Conservation (phyloP, 1,140 invertebrate species). For the Pseudomyrmex flavicornis region DNA sequence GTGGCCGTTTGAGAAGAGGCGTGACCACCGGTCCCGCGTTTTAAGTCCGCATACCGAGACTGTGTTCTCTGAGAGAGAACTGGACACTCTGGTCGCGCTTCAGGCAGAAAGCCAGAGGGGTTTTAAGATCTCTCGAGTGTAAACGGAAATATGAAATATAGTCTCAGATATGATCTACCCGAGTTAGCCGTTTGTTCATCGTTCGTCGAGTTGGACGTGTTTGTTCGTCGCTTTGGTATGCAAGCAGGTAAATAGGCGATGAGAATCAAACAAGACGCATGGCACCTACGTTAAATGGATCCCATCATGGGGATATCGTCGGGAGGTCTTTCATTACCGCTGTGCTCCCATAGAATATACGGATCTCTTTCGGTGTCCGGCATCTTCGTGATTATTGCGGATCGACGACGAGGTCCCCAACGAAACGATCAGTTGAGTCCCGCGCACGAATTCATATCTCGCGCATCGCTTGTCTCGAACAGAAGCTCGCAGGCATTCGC, state of each 20-base stretch:
- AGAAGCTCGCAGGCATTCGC: slow-evolving; percentile 63
- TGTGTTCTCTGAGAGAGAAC: slow-evolving; percentile 19
- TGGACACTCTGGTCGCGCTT: slow-evolving; percentile 40
- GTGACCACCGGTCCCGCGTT: slow-evolving; percentile 61
- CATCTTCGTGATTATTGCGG: slow-evolving; percentile 25
- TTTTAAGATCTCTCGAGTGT: slow-evolving; percentile 45
- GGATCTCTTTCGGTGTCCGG: slow-evolving; percentile 44
- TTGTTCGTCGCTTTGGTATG: slow-evolving; percentile 5
- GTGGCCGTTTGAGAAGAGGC: slow-evolving; percentile 67
- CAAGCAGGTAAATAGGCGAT: slow-evolving; percentile 22
- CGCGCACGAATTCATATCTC: slow-evolving; percentile 80
- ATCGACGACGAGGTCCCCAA: slow-evolving; percentile 62
- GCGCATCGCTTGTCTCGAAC: slow-evolving; percentile 81
- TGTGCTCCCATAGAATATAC: slow-evolving; percentile 8
- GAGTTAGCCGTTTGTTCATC: slow-evolving; percentile 19
- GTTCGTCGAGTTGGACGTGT: not conserved
- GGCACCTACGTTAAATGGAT: slow-evolving; percentile 39
- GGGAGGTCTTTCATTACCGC: not conserved
- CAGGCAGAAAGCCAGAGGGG: not conserved
- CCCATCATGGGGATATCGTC: slow-evolving; percentile 15
- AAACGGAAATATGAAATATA: slow-evolving; percentile 58
- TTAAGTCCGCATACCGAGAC: slow-evolving; percentile 5
- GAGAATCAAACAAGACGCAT: slow-evolving; percentile 33
- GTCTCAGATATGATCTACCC: slow-evolving; percentile 48
- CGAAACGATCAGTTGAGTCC: slow-evolving; percentile 71